These are phyloP conservation scores for Melanchra persicariae DNA, from an alignment of 2,888 invertebrate genomes.

Conservation along the genomic window DNA sequence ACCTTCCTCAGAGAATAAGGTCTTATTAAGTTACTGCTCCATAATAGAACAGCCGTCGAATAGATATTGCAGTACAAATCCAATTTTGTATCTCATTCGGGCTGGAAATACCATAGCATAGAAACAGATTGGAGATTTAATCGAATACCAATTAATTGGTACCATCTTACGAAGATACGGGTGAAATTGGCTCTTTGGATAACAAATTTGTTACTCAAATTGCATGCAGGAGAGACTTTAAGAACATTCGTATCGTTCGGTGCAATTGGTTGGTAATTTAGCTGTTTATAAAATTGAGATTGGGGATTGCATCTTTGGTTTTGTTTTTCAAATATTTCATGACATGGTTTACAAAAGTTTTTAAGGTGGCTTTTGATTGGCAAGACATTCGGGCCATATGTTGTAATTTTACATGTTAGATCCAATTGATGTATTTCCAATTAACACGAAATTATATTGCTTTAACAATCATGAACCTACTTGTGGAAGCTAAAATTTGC, in stretches of 20 bases:
- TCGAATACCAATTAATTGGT: constrained; percentile 79
- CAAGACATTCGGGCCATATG: not conserved
- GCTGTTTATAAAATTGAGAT: not conserved
- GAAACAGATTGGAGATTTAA: constrained; percentile 78
- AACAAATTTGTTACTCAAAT: constrained; percentile 59
- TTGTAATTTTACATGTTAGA: not conserved
- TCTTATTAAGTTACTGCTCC: constrained; percentile 67
- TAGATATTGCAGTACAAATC: constrained; percentile 75
- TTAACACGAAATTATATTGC: too few relatives aligned
- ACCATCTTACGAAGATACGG: constrained; percentile 71
- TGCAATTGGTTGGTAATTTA: constrained; percentile 39
- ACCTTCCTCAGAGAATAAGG: constrained; percentile 41
- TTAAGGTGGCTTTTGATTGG: not conserved
- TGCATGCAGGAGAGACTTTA: constrained; percentile 45
- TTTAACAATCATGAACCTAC: too few relatives aligned
- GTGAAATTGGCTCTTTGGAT: constrained; percentile 55
- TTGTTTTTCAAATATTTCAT: not conserved
- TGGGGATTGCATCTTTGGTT: not conserved
- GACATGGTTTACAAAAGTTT: not conserved
- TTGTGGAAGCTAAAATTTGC: not conserved
- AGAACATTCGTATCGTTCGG: constrained; percentile 44
- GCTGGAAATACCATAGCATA: constrained; percentile 67
- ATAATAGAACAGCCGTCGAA: constrained; percentile 67
- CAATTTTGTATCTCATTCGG: constrained; percentile 76
- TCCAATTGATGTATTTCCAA: not conserved